Conservation (phyloP, 2,797 vertebrate species). For the Aselliscus stoliczkanus region DNA sequence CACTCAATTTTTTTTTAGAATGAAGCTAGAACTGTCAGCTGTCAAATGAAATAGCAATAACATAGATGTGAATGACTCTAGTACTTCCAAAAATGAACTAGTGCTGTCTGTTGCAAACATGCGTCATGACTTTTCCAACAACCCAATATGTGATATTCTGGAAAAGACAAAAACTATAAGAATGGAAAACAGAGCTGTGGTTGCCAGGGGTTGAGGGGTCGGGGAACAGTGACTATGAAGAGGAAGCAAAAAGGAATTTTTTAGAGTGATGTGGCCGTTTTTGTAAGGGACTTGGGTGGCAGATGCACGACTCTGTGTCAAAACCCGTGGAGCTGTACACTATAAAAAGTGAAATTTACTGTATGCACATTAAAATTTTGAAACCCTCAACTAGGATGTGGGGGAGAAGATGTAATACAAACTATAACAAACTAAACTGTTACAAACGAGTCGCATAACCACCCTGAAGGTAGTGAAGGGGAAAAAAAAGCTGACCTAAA, state of each 20-base stretch:
- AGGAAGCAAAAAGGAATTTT: neutral
- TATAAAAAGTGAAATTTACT: neutral
- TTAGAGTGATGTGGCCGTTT: neutral
- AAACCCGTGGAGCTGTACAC: neutral
- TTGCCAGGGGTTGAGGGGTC: neutral
- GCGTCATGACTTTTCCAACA: too few species aligned
- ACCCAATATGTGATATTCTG: neutral
- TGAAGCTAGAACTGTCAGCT: too few species aligned
- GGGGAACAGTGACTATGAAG: neutral
- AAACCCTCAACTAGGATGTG: neutral
- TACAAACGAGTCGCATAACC: neutral
- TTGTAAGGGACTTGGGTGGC: neutral
- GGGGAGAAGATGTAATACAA: neutral
- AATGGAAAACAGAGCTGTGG: neutral
- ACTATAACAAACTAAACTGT: neutral
- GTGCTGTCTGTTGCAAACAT: too few species aligned
- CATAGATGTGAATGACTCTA: too few species aligned
- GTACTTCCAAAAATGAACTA: too few species aligned
- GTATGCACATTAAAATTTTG: neutral
- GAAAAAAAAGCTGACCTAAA: neutral
- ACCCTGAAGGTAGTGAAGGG: neutral
- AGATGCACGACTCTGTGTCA: neutral
- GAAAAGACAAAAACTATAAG: neutral
- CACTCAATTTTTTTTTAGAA: too few species aligned
- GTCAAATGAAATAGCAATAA: too few species aligned